Evolutionary conservation across 1,140 invertebrate genomes (phyloP).

Genomic region (Drosophila pachea): DNA sequence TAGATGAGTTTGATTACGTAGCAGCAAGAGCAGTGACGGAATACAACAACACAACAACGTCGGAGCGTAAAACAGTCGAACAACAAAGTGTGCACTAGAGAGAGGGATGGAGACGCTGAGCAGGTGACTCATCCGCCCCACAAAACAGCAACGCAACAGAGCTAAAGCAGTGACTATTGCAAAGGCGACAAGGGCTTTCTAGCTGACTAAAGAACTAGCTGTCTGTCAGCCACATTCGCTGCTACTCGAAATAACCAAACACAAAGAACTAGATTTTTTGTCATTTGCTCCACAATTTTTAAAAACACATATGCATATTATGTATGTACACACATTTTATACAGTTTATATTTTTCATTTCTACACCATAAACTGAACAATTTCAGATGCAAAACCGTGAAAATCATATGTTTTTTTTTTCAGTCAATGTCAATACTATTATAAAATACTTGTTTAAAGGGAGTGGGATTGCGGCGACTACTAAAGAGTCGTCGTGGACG

Average conservation of each 20-base stretch:
- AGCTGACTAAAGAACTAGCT: constrained; percentile 16
- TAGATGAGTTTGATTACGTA: constrained; percentile 73
- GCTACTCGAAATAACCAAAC: constrained; percentile 15
- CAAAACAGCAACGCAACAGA: constrained; percentile 39
- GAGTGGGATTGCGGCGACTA: constrained; percentile 38
- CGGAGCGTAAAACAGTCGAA: constrained; percentile 49
- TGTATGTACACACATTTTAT: constrained; percentile 8
- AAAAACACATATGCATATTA: constrained; percentile 11
- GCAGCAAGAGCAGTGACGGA: constrained; percentile 26
- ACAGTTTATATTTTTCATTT: constrained; percentile 29
- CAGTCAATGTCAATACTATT: constrained; percentile 40
- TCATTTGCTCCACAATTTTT: constrained; percentile 27
- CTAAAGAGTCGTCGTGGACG: constrained; percentile 57
- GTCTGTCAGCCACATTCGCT: constrained; percentile 17
- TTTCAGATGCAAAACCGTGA: too few relatives aligned
- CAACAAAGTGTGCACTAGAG: constrained; percentile 45
- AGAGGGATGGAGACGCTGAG: constrained; percentile 53
- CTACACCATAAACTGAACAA: too few relatives aligned
- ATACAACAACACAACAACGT: constrained; percentile 41
- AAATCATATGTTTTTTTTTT: constrained; percentile 43
- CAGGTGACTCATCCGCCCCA: constrained; percentile 72
- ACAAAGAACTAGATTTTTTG: constrained; percentile 33
- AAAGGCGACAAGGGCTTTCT: constrained; percentile 10
- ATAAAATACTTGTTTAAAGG: constrained; percentile 46
- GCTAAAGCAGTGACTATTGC: constrained; percentile 30